phyloP scores from a whole-genome alignment of 1,140 invertebrate genomes.

The Portunus trituberculatus region DNA sequence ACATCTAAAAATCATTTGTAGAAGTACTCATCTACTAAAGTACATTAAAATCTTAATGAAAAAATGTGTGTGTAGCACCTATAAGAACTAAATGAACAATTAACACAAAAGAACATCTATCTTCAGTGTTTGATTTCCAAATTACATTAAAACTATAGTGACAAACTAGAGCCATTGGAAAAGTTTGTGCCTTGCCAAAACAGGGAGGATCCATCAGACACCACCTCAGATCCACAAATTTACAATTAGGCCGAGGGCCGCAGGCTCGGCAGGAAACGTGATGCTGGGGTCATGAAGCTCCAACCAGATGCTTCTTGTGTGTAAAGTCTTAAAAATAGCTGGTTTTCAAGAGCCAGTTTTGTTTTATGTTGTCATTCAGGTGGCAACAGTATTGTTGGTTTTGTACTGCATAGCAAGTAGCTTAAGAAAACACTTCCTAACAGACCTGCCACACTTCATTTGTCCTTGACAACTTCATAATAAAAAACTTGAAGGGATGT shows the following conservation, averaged over 20 bases:
- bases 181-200: background rate
- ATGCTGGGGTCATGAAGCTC: conserved; percentile 54
- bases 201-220: background rate
- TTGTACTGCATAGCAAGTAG: conserved; percentile 71
- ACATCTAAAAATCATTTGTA: background rate
- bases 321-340: conserved; percentile 64
- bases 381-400: conserved; percentile 42
- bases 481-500: background rate
- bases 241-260: background rate
- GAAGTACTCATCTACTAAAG: background rate
- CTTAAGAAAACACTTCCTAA: conserved; percentile 61
- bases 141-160: background rate
- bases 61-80: background rate
- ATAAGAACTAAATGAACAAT: background rate
- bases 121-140: background rate
- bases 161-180: background rate
- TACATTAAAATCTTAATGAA: background rate
- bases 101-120: background rate
- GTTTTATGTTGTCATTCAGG: conserved; percentile 52
- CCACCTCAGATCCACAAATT: background rate
- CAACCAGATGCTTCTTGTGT: conserved; percentile 38
- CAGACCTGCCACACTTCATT: conserved; percentile 66
- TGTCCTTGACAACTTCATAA: background rate
- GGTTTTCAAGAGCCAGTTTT: conserved; percentile 61
- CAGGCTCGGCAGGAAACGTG: background rate